These are phyloP conservation scores for Epizoanthus scotinus DNA, from an alignment of 92 coral and sea anemone species.

Conservation along the genomic window DNA sequence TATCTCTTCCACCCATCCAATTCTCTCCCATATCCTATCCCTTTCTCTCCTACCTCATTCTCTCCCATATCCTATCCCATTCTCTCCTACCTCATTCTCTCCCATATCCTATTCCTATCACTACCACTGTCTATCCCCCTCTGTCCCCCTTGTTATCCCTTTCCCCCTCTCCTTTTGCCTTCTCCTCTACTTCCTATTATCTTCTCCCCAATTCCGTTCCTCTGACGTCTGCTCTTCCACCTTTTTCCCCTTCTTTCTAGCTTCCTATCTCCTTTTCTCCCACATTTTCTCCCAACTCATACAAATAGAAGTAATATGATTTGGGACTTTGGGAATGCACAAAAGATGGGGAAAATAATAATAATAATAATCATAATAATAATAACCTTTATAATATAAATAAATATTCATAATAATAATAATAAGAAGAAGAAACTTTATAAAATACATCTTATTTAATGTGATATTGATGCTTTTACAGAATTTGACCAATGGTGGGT, in stretches of 20 bases:
- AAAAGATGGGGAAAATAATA: too few species aligned
- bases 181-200: neutral
- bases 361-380: too few species aligned
- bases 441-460: too few species aligned
- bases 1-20: neutral
- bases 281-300: too few species aligned
- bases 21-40: neutral
- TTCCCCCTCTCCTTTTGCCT: neutral
- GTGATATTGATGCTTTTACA: too few species aligned
- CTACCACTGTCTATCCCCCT: neutral
- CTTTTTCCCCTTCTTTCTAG: neutral
- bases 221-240: neutral
- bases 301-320: too few species aligned
- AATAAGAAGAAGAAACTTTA: too few species aligned
- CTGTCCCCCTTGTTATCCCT: neutral
- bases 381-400: too few species aligned
- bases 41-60: neutral
- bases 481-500: too few species aligned
- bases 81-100: neutral
- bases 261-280: neutral
- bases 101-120: neutral
- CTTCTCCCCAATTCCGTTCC: neutral
- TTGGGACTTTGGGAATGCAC: too few species aligned
- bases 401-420: too few species aligned
- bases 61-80: too few species aligned